Base-by-base conservation (phyloP, 1,140 invertebrate species). In the Thrips palmi region DNA sequence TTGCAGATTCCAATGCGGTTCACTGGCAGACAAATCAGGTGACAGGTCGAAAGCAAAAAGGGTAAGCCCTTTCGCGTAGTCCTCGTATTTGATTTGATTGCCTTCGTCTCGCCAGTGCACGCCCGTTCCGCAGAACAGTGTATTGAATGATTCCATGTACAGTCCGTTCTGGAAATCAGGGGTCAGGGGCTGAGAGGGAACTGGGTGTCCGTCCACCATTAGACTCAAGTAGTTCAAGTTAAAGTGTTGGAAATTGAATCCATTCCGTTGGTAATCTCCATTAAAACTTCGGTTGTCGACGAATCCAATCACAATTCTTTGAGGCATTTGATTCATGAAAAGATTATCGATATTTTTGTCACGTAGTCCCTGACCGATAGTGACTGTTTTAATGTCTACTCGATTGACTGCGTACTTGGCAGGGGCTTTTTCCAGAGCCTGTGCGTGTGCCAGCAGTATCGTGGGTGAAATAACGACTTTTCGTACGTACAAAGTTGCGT, bases 321-420 rank as follows among this genome's bases (percentile, higher is more conserved):
- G 33, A 1, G 38, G 44, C 25, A 46, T 19, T 24, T 46, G 41
- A 2, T 40, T 37, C 4, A 37, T 14, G 34, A 52, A 51, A 3
- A 54, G 41, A 39, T 59, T 57, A 36, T 52, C 51, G 15, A 56
- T 18, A 1, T 48, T 52, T 45, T 56, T 50, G 12, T 47, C 44
- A 22, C 49, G 46, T 19, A 55, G 36, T 2, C 48, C 49, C 5
- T 41, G 37, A 12, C 53, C 49, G 22, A 57, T 48, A 10, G 52
- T 53, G 24, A 54, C 46, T 36, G 51, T 45, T 47, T 57, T 58
- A 10, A 55, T 46, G 44, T 56, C 56, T 4, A 49, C 51, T 39
- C 54, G 36, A 5, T 51, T 55, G 11, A 59, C 43, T 0, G 54
- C 53, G 48, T 57, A 55, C 47, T 58, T 58, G 4, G 53, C 53